These are phyloP conservation scores for Asarcornis scutulata DNA, from an alignment of 2,113 vertebrate genomes.

Conservation along the genomic window DNA sequence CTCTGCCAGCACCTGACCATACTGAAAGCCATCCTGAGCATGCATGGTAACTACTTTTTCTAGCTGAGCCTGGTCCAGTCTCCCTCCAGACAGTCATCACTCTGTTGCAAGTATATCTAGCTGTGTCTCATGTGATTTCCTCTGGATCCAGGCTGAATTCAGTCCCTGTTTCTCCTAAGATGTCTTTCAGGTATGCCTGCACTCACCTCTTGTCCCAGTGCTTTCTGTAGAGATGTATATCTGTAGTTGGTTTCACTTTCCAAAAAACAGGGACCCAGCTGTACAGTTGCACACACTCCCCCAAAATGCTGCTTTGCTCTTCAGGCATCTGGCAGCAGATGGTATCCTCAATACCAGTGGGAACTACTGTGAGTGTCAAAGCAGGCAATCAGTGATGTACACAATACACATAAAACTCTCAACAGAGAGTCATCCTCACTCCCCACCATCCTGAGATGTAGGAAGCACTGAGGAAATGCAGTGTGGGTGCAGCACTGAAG, in stretches of 20 bases:
- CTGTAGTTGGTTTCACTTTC: not conserved
- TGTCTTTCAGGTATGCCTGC: not conserved
- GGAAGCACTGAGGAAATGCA: not conserved
- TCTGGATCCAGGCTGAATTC: not conserved
- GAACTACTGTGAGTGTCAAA: not conserved
- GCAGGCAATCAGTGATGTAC: not conserved
- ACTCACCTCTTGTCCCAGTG: not conserved
- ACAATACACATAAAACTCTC: not conserved
- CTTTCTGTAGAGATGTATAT: not conserved
- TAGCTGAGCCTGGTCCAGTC: not conserved
- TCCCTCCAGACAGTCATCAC: not conserved
- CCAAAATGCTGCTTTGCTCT: not conserved
- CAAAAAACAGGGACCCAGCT: not conserved
- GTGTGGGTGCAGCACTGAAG: not conserved
- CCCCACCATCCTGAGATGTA: not conserved
- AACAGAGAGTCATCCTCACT: not conserved
- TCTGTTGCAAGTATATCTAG: not conserved
- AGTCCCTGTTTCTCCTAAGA: not conserved
- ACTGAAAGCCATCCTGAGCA: not conserved
- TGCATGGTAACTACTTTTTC: not conserved
- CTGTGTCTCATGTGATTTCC: not conserved
- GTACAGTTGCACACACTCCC: not conserved
- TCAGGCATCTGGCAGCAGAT: not conserved
- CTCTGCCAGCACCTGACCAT: not conserved
- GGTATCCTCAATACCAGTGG: not conserved